Evolutionary conservation across 2,797 vertebrate species (phyloP), one percentile per base, ranked within the genome.

Genomic region (Melanotaenia parkinsoni): DNA sequence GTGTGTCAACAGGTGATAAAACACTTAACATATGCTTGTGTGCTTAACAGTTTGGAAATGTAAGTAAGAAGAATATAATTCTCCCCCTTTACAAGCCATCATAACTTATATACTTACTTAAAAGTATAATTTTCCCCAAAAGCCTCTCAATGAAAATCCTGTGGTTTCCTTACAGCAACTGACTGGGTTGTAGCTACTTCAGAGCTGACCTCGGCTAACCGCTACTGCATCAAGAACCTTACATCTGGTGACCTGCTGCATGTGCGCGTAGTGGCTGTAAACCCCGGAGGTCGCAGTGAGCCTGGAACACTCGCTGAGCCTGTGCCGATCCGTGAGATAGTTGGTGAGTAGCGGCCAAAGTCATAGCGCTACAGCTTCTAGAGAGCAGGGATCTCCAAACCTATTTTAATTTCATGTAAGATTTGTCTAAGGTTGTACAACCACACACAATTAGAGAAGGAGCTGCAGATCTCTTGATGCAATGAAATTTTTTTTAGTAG

Each of bases 151-250:
- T 72, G 59, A 5, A 7, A 40, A 45, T 37, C 4, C 0, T 16
- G 58, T 26, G 54, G 3, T 76, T 72, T 58, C 70, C 64, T 67
- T 64, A 28, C 84, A 98, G 97, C 94, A 76, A 67, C 91, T 1
- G 94, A 96, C 28, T 98, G 97, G 97, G 90, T 93, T 20, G 89
- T 89, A 4, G 95, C 83, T 67, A 96, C 95, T 0, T 9, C 91
- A 66, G 94, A 95, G 64, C 93, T 95, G 60, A 93, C 91, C 35
- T 72, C 89, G n/a, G 88, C 94, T 24, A 96, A 94, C 24, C 93
- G 91, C 37, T 93, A 86, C 86, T 93, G 93, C 0, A 64, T 98
- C 83, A 90, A 84, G 72, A 82, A 93, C 14, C 95, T 98, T 63
- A 68, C 86, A 14, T 72, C 92, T 0, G 96, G 96, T 0, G 96